Conservation (phyloP, 2,113 vertebrate genomes). For the Hoplias malabaricus region DNA sequence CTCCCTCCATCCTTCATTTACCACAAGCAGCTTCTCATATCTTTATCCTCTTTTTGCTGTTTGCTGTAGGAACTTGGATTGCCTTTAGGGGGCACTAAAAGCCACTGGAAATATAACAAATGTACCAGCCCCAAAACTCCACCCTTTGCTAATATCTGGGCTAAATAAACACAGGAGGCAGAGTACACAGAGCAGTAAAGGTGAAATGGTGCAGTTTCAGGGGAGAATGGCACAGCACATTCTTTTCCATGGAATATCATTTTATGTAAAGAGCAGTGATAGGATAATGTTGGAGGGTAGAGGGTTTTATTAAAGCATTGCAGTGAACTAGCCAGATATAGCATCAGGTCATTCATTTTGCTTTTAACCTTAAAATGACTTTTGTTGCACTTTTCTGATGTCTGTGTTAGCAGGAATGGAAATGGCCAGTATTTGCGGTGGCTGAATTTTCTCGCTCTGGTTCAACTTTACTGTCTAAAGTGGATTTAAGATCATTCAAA, state of each 20-base stretch:
- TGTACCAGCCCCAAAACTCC: not conserved
- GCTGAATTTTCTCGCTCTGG: no score
- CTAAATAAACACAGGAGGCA: not conserved
- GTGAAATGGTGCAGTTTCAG: not conserved
- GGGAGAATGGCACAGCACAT: no score
- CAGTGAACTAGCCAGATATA: not conserved
- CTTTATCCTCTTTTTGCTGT: not conserved
- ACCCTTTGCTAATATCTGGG: not conserved
- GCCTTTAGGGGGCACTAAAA: not conserved
- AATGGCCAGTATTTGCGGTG: no score
- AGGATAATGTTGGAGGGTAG: not conserved
- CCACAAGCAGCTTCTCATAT: not conserved
- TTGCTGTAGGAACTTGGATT: not conserved
- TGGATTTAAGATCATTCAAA: no score
- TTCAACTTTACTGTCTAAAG: no score
- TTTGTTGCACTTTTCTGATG: no score
- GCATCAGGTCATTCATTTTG: not conserved
- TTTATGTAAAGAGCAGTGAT: no score
- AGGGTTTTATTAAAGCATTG: not conserved
- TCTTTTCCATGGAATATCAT: no score
- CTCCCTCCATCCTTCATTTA: not conserved
- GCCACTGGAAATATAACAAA: not conserved
- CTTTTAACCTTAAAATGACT: no score
- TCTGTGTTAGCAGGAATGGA: no score
- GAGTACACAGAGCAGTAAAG: not conserved